Evolutionary conservation across 1,140 invertebrate species (phyloP), one percentile per base, ranked within the genome.

Genomic region (Eurosta solidaginis): DNA sequence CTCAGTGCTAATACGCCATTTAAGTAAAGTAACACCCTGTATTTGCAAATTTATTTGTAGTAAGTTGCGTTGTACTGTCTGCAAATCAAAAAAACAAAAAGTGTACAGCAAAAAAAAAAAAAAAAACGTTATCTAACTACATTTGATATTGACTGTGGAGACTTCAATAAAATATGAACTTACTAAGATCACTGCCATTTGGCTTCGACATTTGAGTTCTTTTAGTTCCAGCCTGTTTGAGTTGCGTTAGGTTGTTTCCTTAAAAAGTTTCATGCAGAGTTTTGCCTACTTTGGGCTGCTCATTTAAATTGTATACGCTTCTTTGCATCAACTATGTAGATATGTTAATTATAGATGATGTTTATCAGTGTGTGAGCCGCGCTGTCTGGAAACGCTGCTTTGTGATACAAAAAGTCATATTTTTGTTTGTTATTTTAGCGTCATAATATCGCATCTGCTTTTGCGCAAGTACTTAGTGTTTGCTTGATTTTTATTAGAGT

Each of bases 81-180:
- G 40, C 59, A 68, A 68, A 17, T 40, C n/a, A 40, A 2, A 6
- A 1, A 1, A 17, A 49, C 2, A 52, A 52, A 22, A 4, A 27
- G 10, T 59, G n/a, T n/a, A 40, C 59, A 68, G 40, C 59, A 68
- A 68, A 17, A 68, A 36, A 40, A 2, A 6, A 1, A 1, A 17
- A 49, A 0, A 52, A 52, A 22, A 4, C 9, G 10, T 59, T 59
- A 27, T 27, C 27, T 10, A 17, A 17, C 59, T 68, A 5, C 33
- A 42, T 42, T 40, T 68, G 59, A 20, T 68, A 40, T 68, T 68
- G 59, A 68, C 59, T 68, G 36, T 68, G 59, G 59, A 68, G 33
- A 68, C 59, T 68, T 42, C 33, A 42, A 68, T n/a, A n/a, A n/a
- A n/a, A n/a, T 36, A 33, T 33, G 54, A 7, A 33, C 54, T 63